Percentiles rank a stretch among this genome's conserved stretches.
These are phyloP conservation scores for Pemphredon lugubris DNA, from an alignment of 2,888 invertebrate genomes.

Conservation along the genomic window DNA sequence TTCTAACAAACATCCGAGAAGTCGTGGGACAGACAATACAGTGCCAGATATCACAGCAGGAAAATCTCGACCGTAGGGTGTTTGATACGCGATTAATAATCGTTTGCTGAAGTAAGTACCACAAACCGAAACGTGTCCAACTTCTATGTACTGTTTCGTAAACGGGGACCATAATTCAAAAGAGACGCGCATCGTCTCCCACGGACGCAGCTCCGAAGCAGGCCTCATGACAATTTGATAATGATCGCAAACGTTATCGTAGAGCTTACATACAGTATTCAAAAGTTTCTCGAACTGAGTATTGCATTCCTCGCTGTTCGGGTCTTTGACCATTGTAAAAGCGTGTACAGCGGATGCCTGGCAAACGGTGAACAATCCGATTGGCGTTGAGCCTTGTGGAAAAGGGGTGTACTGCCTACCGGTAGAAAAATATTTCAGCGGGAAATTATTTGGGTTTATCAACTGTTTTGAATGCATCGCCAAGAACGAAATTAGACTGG, in stretches of 20 bases:
- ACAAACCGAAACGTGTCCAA: conserved; percentile 88
- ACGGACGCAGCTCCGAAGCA: conserved; percentile 84
- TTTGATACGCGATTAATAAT: conserved; percentile 86
- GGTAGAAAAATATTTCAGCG: conserved; percentile 86
- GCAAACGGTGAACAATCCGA: conserved; percentile 85
- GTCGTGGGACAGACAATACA: conserved; percentile 87
- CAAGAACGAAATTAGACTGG: conserved; percentile 88
- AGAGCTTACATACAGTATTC: conserved; percentile 83
- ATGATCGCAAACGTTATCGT: conserved; percentile 86
- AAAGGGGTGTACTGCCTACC: conserved; percentile 87
- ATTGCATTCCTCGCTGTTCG: conserved; percentile 80
- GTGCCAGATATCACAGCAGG: conserved; percentile 88
- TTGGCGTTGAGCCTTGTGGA: conserved; percentile 71
- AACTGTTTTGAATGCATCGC: conserved; percentile 88
- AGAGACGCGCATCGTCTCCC: conserved; percentile 87
- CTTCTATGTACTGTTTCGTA: conserved; percentile 85
- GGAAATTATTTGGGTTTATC: conserved; percentile 84
- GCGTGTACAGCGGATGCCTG: conserved; percentile 87
- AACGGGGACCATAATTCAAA: conserved; percentile 89
- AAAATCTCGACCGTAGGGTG: conserved; percentile 84
- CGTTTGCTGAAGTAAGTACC: conserved; percentile 90
- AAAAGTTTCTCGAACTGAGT: conserved; percentile 83
- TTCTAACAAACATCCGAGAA: conserved; percentile 89
- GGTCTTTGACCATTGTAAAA: conserved; percentile 83
- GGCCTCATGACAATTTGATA: conserved; percentile 85